A percentile compares a stretch with the other conserved stretches of the same genome.
These are phyloP conservation scores for Pristiophorus japonicus DNA, from an alignment of 2,113 vertebrate genomes.

Conservation along the genomic window DNA sequence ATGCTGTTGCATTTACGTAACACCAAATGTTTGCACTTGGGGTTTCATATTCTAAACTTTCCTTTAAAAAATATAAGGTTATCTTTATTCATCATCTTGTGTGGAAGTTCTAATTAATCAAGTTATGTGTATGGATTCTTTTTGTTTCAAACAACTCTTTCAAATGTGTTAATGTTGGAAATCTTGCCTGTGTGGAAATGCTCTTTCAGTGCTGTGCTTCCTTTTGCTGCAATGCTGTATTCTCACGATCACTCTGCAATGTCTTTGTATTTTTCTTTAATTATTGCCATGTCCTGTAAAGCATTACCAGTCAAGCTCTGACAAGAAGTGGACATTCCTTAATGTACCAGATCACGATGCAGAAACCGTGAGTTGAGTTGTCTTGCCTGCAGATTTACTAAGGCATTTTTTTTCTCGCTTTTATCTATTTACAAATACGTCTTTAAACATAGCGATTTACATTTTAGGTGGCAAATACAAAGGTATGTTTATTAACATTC, in stretches of 20 bases:
- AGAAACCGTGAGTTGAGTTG: constrained; percentile 97
- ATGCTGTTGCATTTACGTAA: background rate
- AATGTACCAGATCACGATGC: constrained; percentile 88
- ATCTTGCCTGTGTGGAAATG: background rate
- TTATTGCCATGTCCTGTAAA: constrained; percentile 50
- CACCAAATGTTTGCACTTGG: background rate
- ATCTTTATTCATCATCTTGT: background rate
- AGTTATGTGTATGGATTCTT: background rate
- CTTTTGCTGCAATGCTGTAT: constrained; percentile 38
- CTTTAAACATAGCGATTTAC: background rate
- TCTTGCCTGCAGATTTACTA: constrained; percentile 40
- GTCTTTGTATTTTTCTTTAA: constrained; percentile 42
- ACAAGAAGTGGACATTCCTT: constrained; percentile 84
- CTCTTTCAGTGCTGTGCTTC: background rate
- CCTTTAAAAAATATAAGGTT: background rate
- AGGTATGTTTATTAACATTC: background rate
- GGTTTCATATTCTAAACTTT: background rate
- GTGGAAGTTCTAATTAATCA: background rate
- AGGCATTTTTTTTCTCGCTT: background rate
- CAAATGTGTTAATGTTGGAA: background rate
- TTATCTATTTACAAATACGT: background rate
- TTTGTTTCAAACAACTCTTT: background rate
- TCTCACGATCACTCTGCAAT: constrained; percentile 48
- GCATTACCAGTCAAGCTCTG: constrained; percentile 73
- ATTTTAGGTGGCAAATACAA: background rate